These are phyloP conservation scores for Brachionus koreanus DNA, from an alignment of 1,140 invertebrate species.

Conservation along the genomic window DNA sequence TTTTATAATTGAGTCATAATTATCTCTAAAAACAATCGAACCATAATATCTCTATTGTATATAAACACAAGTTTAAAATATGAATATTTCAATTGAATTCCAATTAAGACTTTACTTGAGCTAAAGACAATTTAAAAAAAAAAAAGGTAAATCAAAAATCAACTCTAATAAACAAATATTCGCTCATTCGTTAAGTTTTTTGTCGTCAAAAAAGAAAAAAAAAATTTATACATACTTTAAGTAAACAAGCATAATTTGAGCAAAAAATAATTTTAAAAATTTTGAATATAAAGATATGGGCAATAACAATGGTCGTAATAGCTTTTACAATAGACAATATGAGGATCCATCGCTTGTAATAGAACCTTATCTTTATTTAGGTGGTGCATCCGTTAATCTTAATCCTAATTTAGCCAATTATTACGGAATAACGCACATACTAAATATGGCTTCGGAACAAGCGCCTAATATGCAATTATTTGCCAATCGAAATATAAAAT, in stretches of 20 bases:
- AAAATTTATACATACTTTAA: not conserved
- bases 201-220: not conserved
- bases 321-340: not conserved
- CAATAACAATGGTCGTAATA: not conserved
- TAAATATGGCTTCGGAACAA: conserved; percentile 6
- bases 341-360: not conserved
- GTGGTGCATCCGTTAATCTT: not conserved
- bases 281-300: not conserved
- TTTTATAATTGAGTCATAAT: not conserved
- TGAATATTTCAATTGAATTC: conserved; percentile 4
- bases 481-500: not conserved
- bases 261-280: not conserved
- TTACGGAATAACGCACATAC: not conserved
- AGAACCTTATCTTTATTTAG: not conserved
- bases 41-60: not conserved
- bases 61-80: not conserved
- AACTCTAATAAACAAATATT: conserved; percentile 5
- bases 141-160: not conserved
- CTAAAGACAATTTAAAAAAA: not conserved
- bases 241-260: not conserved
- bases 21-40: not conserved
- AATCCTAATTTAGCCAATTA: not conserved
- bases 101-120: not conserved
- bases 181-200: not conserved
- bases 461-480: not conserved